Conservation (phyloP, 2,888 invertebrate genomes). For the Actias luna region DNA sequence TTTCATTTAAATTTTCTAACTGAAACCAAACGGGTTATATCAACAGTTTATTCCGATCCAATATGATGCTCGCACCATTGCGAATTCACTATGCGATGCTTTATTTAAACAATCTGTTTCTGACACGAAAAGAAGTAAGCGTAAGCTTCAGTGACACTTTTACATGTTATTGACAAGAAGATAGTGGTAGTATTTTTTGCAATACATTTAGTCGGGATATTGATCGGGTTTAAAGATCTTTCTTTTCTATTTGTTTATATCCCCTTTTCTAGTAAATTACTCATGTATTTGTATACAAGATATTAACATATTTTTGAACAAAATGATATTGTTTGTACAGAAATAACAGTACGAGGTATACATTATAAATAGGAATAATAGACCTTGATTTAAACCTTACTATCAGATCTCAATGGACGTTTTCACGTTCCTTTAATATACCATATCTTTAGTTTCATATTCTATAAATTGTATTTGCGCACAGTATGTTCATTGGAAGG, state of each 20-base stretch:
- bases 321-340: too few relatives aligned
- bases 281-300: background rate
- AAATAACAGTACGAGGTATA: too few relatives aligned
- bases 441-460: too few relatives aligned
- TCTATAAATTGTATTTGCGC: too few relatives aligned
- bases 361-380: too few relatives aligned
- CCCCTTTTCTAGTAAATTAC: background rate
- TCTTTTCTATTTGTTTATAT: background rate
- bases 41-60: background rate
- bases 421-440: too few relatives aligned
- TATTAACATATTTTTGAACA: too few relatives aligned
- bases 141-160: background rate
- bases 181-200: background rate
- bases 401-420: too few relatives aligned
- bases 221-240: background rate
- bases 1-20: background rate
- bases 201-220: background rate
- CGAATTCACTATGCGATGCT: background rate
- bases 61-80: background rate
- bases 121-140: constrained; percentile 1
- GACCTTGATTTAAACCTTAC: too few relatives aligned
- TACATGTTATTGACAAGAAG: background rate
- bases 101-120: background rate
- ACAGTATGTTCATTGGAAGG: too few relatives aligned
- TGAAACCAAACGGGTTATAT: background rate